Evolutionary conservation across 2,113 vertebrate genomes (phyloP), one percentile per base, ranked within the genome.

Genomic region (Campylomormyrus tamandua): DNA sequence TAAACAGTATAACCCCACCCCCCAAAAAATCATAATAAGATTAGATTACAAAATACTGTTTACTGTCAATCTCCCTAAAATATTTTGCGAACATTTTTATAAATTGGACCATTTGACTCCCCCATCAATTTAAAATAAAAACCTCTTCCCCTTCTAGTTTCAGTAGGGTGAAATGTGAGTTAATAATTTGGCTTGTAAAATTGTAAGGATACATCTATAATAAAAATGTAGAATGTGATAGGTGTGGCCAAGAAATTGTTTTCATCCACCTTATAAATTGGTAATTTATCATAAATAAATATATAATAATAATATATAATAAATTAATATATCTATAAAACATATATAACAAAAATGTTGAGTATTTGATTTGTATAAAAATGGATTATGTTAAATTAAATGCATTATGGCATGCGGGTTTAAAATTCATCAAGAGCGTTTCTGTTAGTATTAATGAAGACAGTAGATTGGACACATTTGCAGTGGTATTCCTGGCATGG

Each of bases 391-490:
- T 74, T 74, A 93, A 94, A 91, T 94, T 91, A 83, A 91, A 87
- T 92, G 87, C 91, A 84, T 92, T 92, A 91, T 56, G 48, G 90
- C 88, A 66, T 49, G 66, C 86, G 42, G 48, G 39, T 31, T 89
- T 49, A 91, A 74, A 39, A 49, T 91, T 58, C 21, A 62, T 62
- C 56, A 62, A 90, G 84, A 92, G 91, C 1, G 7, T 62, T n/a
- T 92, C 92, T 94, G 92, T 95, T 94, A 95, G 94, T 95, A 92
- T 94, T 94, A 94, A 94, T 95, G 93, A 93, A 58, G 89, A 83
- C 87, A 92, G 91, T 92, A 9, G 87, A 94, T 92, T 87, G 91
- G 92, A 94, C 95, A 94, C 92, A 49, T 90, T 91, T 90, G 50
- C 62, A 90, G 90, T 90, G 27, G 10, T 27, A 35, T 74, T 74